Evolutionary conservation across 2,113 vertebrate genomes (phyloP), one percentile per base, ranked within the genome.

Genomic region (Phaethon lepturus): DNA sequence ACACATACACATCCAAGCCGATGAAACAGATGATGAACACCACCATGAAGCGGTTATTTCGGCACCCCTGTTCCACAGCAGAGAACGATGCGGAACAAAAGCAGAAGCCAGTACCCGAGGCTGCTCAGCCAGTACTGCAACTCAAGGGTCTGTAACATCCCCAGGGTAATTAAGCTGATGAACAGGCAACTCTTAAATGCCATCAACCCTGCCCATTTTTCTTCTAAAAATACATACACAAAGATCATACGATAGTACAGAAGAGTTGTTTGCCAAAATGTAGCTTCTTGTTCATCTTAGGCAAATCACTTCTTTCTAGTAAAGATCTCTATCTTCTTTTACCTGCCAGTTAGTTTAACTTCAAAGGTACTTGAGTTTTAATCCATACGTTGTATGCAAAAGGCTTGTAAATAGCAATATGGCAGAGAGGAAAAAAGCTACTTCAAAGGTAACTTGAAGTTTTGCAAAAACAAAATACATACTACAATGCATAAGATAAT

Each of bases 71-170:
- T 26, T 76, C 19, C 23, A 42, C 26, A 78, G 15, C 0, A 44
- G 26, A 45, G 25, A 52, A 53, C 6, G 20, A 60, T 9, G 20
- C 44, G 52, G 29, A 52, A 23, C n/a, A 50, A n/a, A 88, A 56
- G n/a, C 38, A 78, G n/a, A 68, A 93, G 23, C 17, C 2, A 0
- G 33, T 31, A 45, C 15, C 38, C 0, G 0, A 81, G 47, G 73
- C 59, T 40, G 64, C 31, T 67, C 63, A 85, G 33, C 31, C 52
- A 40, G 44, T 26, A n/a, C 33, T 31, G 20, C 64, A 85, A 29
- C n/a, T 52, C 47, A 63, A 14, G 18, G 18, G 38, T 13, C 26
- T 0, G 0, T 38, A 64, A 81, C 9, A 49, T 28, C 44, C 44
- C 16, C 11, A 6, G 26, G 9, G 19, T 25, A 56, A 75, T 74